A percentile compares a stretch with the other conserved stretches of the same genome.
phyloP scores from a whole-genome alignment of 2,113 vertebrate genomes.

The Toxostoma redivivum region DNA sequence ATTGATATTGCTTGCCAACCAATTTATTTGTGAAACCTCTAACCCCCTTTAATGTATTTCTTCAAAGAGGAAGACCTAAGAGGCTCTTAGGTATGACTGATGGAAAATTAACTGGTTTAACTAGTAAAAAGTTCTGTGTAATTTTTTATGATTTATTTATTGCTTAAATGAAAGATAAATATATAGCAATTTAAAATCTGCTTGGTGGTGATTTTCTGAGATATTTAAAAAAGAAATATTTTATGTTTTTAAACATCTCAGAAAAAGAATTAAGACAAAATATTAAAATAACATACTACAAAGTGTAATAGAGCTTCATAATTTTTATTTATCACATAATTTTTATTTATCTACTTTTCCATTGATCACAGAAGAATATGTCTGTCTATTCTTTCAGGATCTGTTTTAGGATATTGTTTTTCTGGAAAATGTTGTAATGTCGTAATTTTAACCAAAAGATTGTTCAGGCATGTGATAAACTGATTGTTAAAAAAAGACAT shows the following conservation, averaged over 20 bases:
- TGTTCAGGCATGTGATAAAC: neutral
- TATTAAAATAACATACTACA: neutral
- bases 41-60: conserved; percentile 53
- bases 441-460: neutral
- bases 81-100: neutral
- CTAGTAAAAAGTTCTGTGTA: neutral
- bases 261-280: neutral
- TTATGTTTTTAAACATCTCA: neutral
- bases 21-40: conserved; percentile 67
- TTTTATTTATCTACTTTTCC: neutral
- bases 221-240: neutral
- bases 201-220: neutral
- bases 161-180: conserved; percentile 2
- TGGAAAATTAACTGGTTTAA: neutral
- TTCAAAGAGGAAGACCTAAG: conserved; percentile 21
- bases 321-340: neutral
- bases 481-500: neutral
- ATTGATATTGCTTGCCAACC: conserved; percentile 66
- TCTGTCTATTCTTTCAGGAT: neutral
- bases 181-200: neutral
- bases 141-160: conserved; percentile 2
- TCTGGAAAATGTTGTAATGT: neutral
- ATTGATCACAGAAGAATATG: neutral
- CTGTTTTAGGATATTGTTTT: neutral
- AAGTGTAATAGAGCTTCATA: neutral